Evolutionary conservation across 2,113 vertebrate genomes (phyloP).

Genomic region (Heterotilapia buettikoferi): DNA sequence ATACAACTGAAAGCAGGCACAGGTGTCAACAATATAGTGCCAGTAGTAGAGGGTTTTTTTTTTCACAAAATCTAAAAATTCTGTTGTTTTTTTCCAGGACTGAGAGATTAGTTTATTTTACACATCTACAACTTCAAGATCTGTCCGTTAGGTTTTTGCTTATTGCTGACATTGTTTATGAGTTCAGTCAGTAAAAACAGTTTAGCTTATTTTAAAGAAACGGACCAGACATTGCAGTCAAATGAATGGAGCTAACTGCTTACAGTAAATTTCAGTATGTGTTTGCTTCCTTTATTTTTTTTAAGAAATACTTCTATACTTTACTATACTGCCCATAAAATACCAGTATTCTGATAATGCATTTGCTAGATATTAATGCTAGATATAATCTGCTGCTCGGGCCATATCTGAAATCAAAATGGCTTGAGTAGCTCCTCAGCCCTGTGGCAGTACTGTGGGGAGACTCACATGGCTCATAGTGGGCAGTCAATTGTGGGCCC

Average conservation of each 20-base stretch:
- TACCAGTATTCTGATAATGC: background rate
- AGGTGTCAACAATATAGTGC: background rate
- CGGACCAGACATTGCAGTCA: background rate
- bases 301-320: background rate
- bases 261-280: background rate
- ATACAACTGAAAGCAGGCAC: conserved; percentile 4
- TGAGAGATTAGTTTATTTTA: background rate
- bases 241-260: background rate
- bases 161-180: fast-evolving
- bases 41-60: background rate
- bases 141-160: background rate
- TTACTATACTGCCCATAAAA: background rate
- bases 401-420: background rate
- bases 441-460: background rate
- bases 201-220: background rate
- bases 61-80: background rate
- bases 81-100: background rate
- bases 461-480: background rate
- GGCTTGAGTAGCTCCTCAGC: background rate
- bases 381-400: background rate
- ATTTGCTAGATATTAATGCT: background rate
- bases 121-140: background rate
- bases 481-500: background rate
- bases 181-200: background rate
- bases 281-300: background rate